Evolutionary conservation across 2,888 invertebrate species (phyloP).

Genomic region (Tetramorium bicarinatum): DNA sequence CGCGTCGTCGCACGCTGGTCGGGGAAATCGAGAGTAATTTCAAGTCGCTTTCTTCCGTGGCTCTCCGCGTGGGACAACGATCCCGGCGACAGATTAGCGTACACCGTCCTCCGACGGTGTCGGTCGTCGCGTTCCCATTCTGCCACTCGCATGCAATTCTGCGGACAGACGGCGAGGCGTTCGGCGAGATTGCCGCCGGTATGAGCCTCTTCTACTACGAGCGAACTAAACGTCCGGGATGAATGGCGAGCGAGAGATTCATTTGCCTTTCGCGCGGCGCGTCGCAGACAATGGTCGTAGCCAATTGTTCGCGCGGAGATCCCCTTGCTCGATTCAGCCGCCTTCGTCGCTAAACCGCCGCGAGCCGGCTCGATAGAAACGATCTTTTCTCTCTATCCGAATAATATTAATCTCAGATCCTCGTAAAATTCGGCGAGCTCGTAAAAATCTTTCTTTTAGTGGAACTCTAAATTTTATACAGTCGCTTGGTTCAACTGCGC

Average conservation of each 20-base stretch:
- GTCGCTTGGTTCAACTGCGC: neutral
- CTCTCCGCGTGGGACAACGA: conserved; percentile 46
- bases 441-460: neutral
- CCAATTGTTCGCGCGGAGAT: conserved; percentile 11
- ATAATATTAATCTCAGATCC: neutral
- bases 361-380: conserved; percentile 1
- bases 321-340: neutral
- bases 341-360: neutral
- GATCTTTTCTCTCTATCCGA: neutral
- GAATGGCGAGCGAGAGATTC: conserved; percentile 44
- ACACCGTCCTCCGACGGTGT: conserved; percentile 1
- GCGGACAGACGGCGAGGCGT: neutral
- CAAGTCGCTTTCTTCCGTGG: conserved; percentile 48
- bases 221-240: conserved; percentile 25
- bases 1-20: neutral
- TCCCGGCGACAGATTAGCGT: conserved; percentile 32
- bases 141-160: conserved; percentile 24
- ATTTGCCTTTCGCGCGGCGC: conserved; percentile 38
- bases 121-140: conserved; percentile 38
- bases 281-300: conserved; percentile 42
- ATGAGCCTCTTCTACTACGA: neutral
- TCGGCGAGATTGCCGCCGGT: conserved; percentile 5
- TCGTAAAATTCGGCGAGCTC: neutral
- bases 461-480: neutral
- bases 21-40: conserved; percentile 55